Conservation (phyloP, 2,113 vertebrate genomes). For the Addax nasomaculatus region DNA sequence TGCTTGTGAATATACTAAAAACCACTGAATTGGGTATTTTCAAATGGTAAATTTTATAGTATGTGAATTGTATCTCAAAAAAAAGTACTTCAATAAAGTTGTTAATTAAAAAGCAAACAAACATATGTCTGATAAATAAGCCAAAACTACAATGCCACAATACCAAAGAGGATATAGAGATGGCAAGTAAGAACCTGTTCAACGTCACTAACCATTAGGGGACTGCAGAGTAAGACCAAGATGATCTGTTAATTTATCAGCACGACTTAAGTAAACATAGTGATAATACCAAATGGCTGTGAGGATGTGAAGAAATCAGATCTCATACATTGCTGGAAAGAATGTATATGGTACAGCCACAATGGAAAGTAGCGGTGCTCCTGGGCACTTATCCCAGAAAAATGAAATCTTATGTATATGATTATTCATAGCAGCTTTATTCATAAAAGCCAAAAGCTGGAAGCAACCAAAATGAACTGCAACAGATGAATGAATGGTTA, state of each 20-base stretch:
- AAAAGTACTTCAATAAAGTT: background rate
- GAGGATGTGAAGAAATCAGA: background rate
- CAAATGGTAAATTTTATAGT: background rate
- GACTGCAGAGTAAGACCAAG: background rate
- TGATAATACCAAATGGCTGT: background rate
- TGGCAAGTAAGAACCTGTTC: background rate
- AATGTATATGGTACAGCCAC: background rate
- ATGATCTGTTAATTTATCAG: background rate
- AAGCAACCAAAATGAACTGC: background rate
- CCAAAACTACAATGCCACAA: background rate
- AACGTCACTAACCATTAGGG: background rate
- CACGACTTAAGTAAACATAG: background rate
- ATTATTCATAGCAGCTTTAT: background rate
- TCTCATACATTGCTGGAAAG: background rate
- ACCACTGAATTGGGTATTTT: background rate
- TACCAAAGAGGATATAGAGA: background rate
- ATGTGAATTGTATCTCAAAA: background rate
- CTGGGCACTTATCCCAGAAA: background rate
- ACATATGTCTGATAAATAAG: background rate
- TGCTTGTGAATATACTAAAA: background rate
- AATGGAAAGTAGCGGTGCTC: background rate
- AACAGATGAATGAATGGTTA: background rate
- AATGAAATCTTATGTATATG: background rate
- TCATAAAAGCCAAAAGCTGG: background rate
- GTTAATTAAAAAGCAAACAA: background rate